Percentiles rank a stretch among this genome's conserved stretches.
Evolutionary conservation across 64 coral and sea anemone species (phyloP).

Genomic region (Dendrophyllia cribrosa): DNA sequence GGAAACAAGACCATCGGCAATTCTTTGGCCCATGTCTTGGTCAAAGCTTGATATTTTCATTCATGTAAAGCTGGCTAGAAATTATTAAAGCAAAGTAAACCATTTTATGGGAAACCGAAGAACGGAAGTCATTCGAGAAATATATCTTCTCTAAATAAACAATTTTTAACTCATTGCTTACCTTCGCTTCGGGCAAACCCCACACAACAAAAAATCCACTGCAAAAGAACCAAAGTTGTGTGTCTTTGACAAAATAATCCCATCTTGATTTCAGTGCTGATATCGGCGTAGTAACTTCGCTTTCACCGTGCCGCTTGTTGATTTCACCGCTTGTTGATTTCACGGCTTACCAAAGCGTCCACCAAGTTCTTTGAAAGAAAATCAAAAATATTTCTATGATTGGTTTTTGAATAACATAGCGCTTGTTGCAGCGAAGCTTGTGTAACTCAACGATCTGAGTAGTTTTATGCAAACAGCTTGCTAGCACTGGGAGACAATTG

Average conservation of each 20-base stretch:
- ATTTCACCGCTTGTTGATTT: slow-evolving; percentile 36
- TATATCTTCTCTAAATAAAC: slow-evolving; percentile 16
- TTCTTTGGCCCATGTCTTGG: background rate
- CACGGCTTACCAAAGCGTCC: background rate
- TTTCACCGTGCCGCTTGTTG: slow-evolving; percentile 26
- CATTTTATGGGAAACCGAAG: background rate
- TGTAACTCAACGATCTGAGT: background rate
- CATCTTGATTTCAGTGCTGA: slow-evolving; percentile 21
- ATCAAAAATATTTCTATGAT: slow-evolving; percentile 15
- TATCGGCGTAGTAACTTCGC: background rate
- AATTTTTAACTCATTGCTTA: slow-evolving; percentile 19
- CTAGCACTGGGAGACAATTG: background rate
- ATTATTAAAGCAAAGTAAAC: background rate
- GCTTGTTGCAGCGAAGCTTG: background rate
- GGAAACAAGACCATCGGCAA: background rate
- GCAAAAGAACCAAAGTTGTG: background rate
- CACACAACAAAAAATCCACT: background rate
- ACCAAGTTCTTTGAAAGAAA: slow-evolving; percentile 22
- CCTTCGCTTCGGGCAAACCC: slow-evolving; percentile 7
- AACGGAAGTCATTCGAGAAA: slow-evolving; percentile 33
- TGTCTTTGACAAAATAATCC: background rate
- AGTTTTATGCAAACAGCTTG: slow-evolving; percentile 4
- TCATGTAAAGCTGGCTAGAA: slow-evolving; percentile 1
- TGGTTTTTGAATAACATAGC: slow-evolving; percentile 3
- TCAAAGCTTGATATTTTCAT: background rate